phyloP scores from a whole-genome alignment of 2,888 invertebrate species.

The Hemaris fuciformis region DNA sequence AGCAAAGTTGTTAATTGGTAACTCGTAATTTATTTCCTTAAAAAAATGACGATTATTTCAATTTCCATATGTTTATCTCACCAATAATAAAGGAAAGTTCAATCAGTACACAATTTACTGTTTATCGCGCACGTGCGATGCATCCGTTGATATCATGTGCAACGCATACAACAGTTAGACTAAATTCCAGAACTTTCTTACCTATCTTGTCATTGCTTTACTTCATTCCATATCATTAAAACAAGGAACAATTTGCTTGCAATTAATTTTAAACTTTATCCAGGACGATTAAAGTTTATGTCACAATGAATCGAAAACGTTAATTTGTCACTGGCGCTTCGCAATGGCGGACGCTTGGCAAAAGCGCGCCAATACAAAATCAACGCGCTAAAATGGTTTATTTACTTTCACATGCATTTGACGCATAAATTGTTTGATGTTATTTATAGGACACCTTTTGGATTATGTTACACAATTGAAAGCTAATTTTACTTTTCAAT shows the following conservation, averaged over 20 bases:
- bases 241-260: neutral
- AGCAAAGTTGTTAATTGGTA: too few relatives aligned
- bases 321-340: neutral
- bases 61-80: too few relatives aligned
- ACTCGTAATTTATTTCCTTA: too few relatives aligned
- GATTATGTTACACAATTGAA: neutral
- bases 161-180: neutral
- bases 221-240: neutral
- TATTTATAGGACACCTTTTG: neutral
- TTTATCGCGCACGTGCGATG: neutral
- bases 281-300: neutral
- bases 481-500: neutral
- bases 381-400: conserved; percentile 1
- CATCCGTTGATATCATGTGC: neutral
- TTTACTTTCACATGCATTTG: neutral
- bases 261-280: neutral
- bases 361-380: neutral
- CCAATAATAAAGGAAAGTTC: neutral
- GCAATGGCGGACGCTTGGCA: neutral
- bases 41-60: too few relatives aligned
- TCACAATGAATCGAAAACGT: neutral
- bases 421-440: neutral
- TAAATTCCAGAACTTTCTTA: neutral
- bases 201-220: neutral
- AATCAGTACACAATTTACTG: neutral